Evolutionary conservation across 2,888 invertebrate genomes (phyloP).

Genomic region (Tanytarsus gracilentus): DNA sequence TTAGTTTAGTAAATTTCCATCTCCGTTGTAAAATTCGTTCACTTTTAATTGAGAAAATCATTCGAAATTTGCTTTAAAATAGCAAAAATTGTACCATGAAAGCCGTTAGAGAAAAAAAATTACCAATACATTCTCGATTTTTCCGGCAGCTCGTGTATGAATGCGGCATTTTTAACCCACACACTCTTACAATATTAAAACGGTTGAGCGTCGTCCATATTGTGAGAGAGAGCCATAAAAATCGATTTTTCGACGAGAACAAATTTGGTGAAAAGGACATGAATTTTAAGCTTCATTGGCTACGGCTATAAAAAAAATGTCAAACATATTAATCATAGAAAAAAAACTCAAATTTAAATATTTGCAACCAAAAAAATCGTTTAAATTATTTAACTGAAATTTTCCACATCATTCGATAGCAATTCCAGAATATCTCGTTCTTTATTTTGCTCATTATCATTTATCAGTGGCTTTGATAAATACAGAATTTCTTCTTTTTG

Average conservation of each 20-base stretch:
- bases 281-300: no score
- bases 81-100: slow-evolving; percentile 1
- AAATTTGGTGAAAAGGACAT: background rate
- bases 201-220: background rate
- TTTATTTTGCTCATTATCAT: slow-evolving; percentile 6
- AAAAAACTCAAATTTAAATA: background rate
- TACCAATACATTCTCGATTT: background rate
- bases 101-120: slow-evolving; percentile 6
- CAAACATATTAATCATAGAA: background rate
- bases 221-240: background rate
- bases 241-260: background rate
- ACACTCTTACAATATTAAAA: background rate
- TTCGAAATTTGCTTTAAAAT: background rate
- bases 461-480: slow-evolving; percentile 1
- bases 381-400: background rate
- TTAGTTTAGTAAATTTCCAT: background rate
- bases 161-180: no score
- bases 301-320: background rate
- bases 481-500: background rate
- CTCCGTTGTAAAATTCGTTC: background rate
- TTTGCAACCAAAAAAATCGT: background rate
- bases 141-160: background rate
- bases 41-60: background rate
- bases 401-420: background rate
- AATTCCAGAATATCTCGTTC: background rate